A percentile compares a stretch with the other conserved stretches of the same genome.
Conservation (phyloP, 1,140 invertebrate species). For the Drosophila ananassae region DNA sequence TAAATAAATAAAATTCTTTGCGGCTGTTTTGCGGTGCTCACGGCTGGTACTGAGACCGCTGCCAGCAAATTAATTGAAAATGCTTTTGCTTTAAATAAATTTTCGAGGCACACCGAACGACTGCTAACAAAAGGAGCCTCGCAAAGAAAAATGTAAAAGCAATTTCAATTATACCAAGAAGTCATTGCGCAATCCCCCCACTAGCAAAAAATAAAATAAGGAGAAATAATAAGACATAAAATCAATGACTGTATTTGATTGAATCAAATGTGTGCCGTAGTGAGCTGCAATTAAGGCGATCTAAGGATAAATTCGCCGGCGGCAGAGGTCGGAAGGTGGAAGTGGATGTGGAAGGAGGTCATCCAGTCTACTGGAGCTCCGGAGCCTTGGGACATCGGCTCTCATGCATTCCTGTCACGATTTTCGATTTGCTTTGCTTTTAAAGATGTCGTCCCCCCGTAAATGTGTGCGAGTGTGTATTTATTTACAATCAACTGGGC, state of each 20-base stretch:
- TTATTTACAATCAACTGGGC: conserved; percentile 77
- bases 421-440: conserved; percentile 78
- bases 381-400: conserved; percentile 21
- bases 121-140: conserved; percentile 2
- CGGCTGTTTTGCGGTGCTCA: conserved; percentile 58
- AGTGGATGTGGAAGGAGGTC: conserved; percentile 5
- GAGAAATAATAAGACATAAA: conserved; percentile 43
- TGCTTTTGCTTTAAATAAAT: conserved; percentile 59
- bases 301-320: conserved; percentile 55
- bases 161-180: conserved; percentile 72
- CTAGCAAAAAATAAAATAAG: conserved; percentile 7
- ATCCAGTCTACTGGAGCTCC: conserved; percentile 7
- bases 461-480: conserved; percentile 25
- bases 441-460: conserved; percentile 47
- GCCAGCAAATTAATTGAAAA: conserved; percentile 75
- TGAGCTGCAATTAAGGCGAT: conserved; percentile 71
- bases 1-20: conserved; percentile 81
- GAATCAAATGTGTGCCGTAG: conserved; percentile 69
- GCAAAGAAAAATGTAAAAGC: conserved; percentile 40
- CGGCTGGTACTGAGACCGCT: conserved; percentile 38
- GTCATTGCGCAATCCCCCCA: conserved; percentile 18
- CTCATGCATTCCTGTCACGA: conserved; percentile 73
- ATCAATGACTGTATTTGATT: conserved; percentile 72
- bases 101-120: conserved; percentile 23
- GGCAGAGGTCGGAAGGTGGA: conserved; percentile 2